Base-by-base conservation (phyloP, 2,797 vertebrate genomes). In the Poeciliopsis turneri region DNA sequence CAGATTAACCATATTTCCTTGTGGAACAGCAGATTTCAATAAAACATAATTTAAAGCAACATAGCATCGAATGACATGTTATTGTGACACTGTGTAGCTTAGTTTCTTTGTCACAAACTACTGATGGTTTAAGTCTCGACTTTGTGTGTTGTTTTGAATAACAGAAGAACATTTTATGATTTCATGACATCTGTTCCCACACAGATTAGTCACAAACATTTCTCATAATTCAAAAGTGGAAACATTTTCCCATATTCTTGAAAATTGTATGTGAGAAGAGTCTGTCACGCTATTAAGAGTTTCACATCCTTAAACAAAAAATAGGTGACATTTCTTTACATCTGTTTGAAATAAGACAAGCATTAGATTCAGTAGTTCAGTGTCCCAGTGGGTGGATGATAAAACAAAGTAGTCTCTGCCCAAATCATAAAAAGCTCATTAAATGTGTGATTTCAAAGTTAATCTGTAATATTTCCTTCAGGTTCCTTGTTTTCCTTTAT, bases 371-470 rank as follows among this genome's bases (percentile, higher is more conserved):
- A 84, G 78, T 73, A 74, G 72, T 85, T 80, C 45, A 33, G 1
- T 75, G 23, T 80, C 72, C 73, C 57, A 68, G 89, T 92, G 82
- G 80, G 82, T 82, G 82, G 89, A 90, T 87, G 89, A 86, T 85
- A 46, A 88, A 49, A 78, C 41, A 77, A n/a, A 64, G 68, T 70
- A 80, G 75, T 81, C 61, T 76, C 45, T 73, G n/a, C 45, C 39
- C 69, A 74, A 83, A 83, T 89, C 83, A 83, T 75, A 69, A 76
- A 75, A 82, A 69, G 49, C 61, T 76, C 6, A 74, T 81, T 80
- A 82, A 83, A 78, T 43, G 57, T 61, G 73, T 83, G 25, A 69
- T 83, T 59, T 81, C 51, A 78, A 84, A 86, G 64, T 69, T 59
- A 47, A 83, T 55, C 47, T 79, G 66, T 74, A 68, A 77, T 90